phyloP scores from a whole-genome alignment of 64 coral and sea anemone genomes.

The Pocillopora damicornis region DNA sequence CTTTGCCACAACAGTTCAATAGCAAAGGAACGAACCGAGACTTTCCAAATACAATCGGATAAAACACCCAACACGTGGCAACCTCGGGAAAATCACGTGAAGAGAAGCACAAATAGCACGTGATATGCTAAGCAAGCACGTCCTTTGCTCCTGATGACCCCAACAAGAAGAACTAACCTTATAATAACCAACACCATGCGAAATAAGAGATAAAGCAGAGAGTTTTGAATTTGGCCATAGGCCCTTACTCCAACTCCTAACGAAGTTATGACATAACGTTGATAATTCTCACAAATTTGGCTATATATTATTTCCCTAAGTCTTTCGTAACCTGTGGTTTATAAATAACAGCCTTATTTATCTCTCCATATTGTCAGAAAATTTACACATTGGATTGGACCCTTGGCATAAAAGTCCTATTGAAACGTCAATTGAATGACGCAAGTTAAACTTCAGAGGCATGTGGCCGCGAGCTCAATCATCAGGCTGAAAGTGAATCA shows the following conservation, averaged over 20 bases:
- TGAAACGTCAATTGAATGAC: background rate
- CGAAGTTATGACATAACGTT: constrained; percentile 41
- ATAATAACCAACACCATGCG: background rate
- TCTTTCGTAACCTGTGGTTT: constrained; percentile 26
- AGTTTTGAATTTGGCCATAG: constrained; percentile 1
- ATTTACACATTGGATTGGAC: constrained; percentile 22
- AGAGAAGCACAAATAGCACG: background rate
- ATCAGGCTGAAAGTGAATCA: background rate
- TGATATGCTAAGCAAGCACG: background rate
- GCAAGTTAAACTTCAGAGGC: background rate
- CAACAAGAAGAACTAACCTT: background rate
- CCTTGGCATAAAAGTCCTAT: background rate
- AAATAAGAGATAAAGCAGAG: background rate
- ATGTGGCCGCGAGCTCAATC: background rate
- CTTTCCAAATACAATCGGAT: too few relatives aligned
- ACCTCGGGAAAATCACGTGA: background rate
- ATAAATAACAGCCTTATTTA: constrained; percentile 36
- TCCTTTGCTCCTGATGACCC: background rate
- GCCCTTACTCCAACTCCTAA: constrained; percentile 31
- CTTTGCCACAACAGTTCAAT: too few relatives aligned
- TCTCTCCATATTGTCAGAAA: constrained; percentile 23
- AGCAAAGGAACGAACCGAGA: too few relatives aligned
- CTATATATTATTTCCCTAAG: constrained; percentile 47
- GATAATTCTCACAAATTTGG: constrained; percentile 37
- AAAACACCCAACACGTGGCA: background rate